Percentiles rank a stretch among this genome's conserved stretches.
Conservation (phyloP, 2,888 invertebrate genomes). For the Apamea sordens region DNA sequence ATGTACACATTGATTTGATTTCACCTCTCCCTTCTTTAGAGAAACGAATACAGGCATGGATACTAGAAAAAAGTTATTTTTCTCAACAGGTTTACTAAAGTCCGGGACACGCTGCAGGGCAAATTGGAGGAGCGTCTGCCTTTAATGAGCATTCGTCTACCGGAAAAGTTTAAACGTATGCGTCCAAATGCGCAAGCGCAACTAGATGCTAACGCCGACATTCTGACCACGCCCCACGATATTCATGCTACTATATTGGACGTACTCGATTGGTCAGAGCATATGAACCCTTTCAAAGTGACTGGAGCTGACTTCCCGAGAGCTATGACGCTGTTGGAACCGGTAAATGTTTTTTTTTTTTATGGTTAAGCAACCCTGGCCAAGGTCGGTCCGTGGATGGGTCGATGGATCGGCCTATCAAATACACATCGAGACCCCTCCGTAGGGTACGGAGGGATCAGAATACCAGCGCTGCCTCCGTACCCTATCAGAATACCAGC, state of each 20-base stretch:
- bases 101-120: conserved; percentile 96
- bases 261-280: conserved; percentile 89
- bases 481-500: too few relatives aligned
- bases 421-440: not conserved
- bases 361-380: not conserved
- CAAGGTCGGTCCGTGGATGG: not conserved
- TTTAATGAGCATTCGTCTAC: conserved; percentile 95
- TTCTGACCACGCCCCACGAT: conserved; percentile 96
- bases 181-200: conserved; percentile 91
- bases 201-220: conserved; percentile 91
- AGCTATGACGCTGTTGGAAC: conserved; percentile 91
- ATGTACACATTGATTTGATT: too few relatives aligned
- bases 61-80: not conserved
- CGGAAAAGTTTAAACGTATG: conserved; percentile 91
- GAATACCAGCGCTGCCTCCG: too few relatives aligned
- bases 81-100: conserved; percentile 92
- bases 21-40: not conserved
- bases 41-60: not conserved
- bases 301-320: conserved; percentile 89
- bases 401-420: not conserved
- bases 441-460: too few relatives aligned
- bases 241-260: conserved; percentile 93
- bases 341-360: conserved; percentile 81
- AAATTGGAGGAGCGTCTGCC: conserved; percentile 98
- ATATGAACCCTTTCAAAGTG: conserved; percentile 80